Evolutionary conservation across 2,888 invertebrate species (phyloP).

Genomic region (Rotaria macrura): DNA sequence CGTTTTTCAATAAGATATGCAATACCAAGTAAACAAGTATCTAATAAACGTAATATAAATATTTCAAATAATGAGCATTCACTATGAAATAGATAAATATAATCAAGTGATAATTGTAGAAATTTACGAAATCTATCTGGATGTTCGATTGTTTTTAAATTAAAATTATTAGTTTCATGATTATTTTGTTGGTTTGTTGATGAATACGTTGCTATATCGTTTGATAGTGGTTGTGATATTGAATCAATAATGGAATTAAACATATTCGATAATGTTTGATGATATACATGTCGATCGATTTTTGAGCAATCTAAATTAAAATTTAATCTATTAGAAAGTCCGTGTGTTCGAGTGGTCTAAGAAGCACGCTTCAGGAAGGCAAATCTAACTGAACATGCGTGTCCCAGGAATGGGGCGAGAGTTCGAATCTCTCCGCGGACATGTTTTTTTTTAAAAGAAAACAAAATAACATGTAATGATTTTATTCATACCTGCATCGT

Average conservation of each 20-base stretch:
- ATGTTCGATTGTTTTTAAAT: neutral
- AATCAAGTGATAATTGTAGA: slow-evolving; percentile 11
- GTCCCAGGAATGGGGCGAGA: neutral
- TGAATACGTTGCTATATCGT: neutral
- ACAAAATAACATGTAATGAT: too few relatives aligned
- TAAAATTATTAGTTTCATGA: neutral
- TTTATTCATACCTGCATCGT: neutral
- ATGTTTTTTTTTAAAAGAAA: neutral
- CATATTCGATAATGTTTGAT: neutral
- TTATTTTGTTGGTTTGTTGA: neutral
- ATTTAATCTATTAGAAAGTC: neutral
- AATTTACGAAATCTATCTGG: slow-evolving; percentile 5
- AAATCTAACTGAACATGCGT: neutral
- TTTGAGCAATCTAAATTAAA: neutral
- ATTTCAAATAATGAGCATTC: neutral
- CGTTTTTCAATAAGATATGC: slow-evolving; percentile 2
- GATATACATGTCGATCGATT: neutral
- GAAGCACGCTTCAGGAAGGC: neutral
- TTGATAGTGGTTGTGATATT: neutral
- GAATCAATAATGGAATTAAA: neutral
- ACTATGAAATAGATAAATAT: neutral
- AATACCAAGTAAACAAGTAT: neutral
- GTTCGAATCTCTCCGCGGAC: slow-evolving; percentile 5
- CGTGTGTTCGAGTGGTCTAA: neutral
- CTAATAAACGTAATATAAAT: neutral